Base-by-base conservation (phyloP, 2,113 vertebrate species). In the Anguilla japonica region DNA sequence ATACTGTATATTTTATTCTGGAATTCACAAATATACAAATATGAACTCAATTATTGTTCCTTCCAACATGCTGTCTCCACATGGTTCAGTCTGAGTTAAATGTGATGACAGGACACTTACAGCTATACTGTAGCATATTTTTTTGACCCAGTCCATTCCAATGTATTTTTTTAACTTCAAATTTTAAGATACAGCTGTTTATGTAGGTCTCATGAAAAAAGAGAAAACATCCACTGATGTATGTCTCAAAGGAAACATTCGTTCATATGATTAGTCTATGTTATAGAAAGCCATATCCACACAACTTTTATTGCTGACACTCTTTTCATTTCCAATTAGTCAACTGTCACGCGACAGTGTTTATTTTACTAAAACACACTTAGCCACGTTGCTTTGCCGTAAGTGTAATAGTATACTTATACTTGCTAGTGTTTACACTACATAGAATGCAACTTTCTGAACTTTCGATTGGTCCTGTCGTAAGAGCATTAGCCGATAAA, bases 1-100 rank as follows among this genome's bases (percentile, higher is more conserved):
- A 87, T 87, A 83, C n/a, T 43, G 60, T 81, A 87, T 75, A 75
- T 83, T 87, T 88, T 88, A 88, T 88, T 88, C 50, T 40, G 80
- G 34, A 56, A 82, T 82, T 85, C 87, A 88, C 84, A 88, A 82
- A 85, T 85, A 88, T 85, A 85, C 79, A 88, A 81, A 84, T 53
- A 82, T 53, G 43, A 46, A 83, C 46, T 57, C 75, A 87, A 20
- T 63, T 81, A 80, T 79, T 15, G 57, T 57, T 85, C 81, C 43
- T 83, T 75, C 60, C 63, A 83, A 63, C 81, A 87, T 87, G 81
- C 81, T 63, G 34, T 53, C 29, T 87, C 78, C 78, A 85, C 16
- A 85, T 41, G 53, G 34, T 80, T 85, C 46, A 41, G 20, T 75
- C 8, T 13, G 71, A 34, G n/a, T 84, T 43, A 5, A 71, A 22